Base-by-base conservation (phyloP, 1,140 invertebrate species). In the Pinna nobilis region DNA sequence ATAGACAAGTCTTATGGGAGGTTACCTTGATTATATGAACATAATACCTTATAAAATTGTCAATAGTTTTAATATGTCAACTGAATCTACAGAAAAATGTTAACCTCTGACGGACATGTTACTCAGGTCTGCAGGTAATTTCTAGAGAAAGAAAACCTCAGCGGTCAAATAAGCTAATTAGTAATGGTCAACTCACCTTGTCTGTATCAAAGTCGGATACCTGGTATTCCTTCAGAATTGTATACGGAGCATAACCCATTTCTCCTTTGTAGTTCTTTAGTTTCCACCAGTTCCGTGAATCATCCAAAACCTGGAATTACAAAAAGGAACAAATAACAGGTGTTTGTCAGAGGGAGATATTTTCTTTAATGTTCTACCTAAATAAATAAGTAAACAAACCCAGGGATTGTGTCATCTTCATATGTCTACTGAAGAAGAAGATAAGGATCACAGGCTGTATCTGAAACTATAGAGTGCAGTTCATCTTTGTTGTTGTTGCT, bases 201-300 rank as follows among this genome's bases (percentile, higher is more conserved):
- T 72, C 70, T 9, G 60, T 53, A 35, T 66, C 70, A 25, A 41
- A 35, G 7, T 60, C 76, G 6, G 80, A 57, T 20, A 66, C 59
- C 7, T 80, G 76, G 30, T 84, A 79, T 49, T 82, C 81, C 18
- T 95, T 94, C 39, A 99, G 95, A 87, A 99, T 99, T 25, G 98
- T 99, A 90, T 99, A 96, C 0, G 98, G 98, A 53, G 99, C 97
- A 89, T 98, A 97, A 39, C 96, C 97, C 9, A 95, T 91, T 85
- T 96, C 93, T 4, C 95, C 95, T 73, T 94, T 83, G 64, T 80
- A 78, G 88, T 99, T 99, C 69, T 96, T 92, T 72, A 97, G 95
- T 90, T 98, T 97, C 98, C 98, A 99, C 98, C 98, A 99, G 88
- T 99, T 99, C 77, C 97, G 92, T 44, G 93, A 94, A 88, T 98